phyloP scores from a whole-genome alignment of 2,888 invertebrate genomes.

The Trachelus troglodyta region DNA sequence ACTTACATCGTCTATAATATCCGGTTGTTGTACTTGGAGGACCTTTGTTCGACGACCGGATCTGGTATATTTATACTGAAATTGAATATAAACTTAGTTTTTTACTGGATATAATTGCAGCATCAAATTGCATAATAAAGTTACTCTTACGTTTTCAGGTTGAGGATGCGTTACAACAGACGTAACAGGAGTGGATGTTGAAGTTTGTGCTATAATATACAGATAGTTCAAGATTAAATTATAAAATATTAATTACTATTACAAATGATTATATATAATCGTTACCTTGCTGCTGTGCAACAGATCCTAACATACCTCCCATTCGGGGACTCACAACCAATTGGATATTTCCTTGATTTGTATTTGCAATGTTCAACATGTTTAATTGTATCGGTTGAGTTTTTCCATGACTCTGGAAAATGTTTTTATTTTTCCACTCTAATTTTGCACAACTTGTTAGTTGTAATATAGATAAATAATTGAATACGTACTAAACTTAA shows the following conservation, averaged over 20 bases:
- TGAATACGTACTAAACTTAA: conserved; percentile 14
- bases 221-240: conserved; percentile 8
- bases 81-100: conserved; percentile 13
- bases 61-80: conserved; percentile 49
- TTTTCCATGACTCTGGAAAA: conserved; percentile 45
- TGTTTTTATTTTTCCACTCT: too few species aligned
- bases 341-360: conserved; percentile 62
- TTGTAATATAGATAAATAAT: background rate
- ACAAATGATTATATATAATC: background rate
- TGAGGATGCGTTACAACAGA: conserved; percentile 34
- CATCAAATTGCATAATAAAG: background rate
- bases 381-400: conserved; percentile 57
- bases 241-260: conserved; percentile 9
- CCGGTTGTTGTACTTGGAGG: conserved; percentile 47
- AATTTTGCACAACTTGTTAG: background rate
- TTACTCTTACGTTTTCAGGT: conserved; percentile 43
- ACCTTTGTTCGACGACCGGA: conserved; percentile 49
- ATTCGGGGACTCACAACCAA: conserved; percentile 69
- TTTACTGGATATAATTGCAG: conserved; percentile 3
- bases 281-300: conserved; percentile 48
- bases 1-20: conserved; percentile 54
- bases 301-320: conserved; percentile 66
- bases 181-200: conserved; percentile 38
- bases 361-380: conserved; percentile 53
- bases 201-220: conserved; percentile 19